Evolutionary conservation across 2,113 vertebrate genomes (phyloP).

Genomic region (Hassar affinis): DNA sequence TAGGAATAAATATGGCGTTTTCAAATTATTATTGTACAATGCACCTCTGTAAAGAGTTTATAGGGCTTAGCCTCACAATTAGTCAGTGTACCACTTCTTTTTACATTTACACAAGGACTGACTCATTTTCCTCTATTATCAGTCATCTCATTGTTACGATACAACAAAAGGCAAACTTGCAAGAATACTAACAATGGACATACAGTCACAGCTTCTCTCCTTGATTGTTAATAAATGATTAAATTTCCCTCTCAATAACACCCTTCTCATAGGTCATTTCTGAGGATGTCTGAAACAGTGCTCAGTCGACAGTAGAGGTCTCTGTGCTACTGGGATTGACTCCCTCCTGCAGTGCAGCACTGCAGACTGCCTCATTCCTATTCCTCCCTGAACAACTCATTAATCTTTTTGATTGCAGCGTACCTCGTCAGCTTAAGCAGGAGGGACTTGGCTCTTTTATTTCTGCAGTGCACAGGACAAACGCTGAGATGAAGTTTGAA

Average conservation of each 20-base stretch:
- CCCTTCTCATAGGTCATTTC: neutral
- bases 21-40: neutral
- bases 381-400: constrained; percentile 46
- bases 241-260: neutral
- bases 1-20: neutral
- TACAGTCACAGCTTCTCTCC: no score
- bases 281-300: neutral
- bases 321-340: constrained; percentile 34
- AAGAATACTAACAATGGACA: neutral
- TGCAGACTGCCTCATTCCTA: constrained; percentile 39
- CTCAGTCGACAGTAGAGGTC: constrained; percentile 50
- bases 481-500: constrained; percentile 33
- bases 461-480: constrained; percentile 47
- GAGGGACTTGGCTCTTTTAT: constrained; percentile 47
- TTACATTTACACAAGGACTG: neutral
- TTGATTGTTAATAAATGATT: neutral
- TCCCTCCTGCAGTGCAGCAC: constrained; percentile 54
- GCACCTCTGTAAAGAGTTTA: neutral
- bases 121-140: neutral
- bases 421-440: constrained; percentile 45
- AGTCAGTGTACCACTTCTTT: neutral
- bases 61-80: neutral
- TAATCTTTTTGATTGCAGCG: constrained; percentile 53
- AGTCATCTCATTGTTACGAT: neutral
- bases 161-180: neutral